Evolutionary conservation across 2,797 vertebrate genomes (phyloP).

Genomic region (Sebastes minor): DNA sequence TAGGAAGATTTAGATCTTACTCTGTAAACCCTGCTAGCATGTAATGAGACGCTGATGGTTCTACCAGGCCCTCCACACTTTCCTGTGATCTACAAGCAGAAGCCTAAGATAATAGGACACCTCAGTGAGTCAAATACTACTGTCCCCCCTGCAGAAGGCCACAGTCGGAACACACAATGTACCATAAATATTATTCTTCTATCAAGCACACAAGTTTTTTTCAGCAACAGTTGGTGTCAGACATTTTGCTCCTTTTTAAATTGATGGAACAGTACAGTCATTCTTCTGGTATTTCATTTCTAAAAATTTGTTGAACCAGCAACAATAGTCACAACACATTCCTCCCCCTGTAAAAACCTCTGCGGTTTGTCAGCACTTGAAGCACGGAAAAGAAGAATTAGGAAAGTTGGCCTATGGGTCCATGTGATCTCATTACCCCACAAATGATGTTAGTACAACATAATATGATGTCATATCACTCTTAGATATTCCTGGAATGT

Average conservation of each 20-base stretch:
- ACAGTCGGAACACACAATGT: not conserved
- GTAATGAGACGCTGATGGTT: conserved; percentile 64
- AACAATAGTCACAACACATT: conserved; percentile 53
- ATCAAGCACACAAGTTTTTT: not conserved
- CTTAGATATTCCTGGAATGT: conserved; percentile 74
- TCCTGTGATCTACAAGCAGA: conserved; percentile 14
- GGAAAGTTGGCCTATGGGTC: conserved; percentile 54
- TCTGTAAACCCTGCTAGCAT: conserved; percentile 40
- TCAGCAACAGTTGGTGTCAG: not conserved
- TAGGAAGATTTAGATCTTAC: conserved; percentile 18
- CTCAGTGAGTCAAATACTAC: not conserved
- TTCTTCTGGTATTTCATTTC: conserved; percentile 48
- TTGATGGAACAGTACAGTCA: conserved; percentile 21
- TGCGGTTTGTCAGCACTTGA: conserved; percentile 56
- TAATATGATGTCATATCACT: conserved; percentile 71
- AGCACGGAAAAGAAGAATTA: conserved; percentile 61
- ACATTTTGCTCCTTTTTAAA: conserved; percentile 1
- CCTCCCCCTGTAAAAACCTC: conserved; percentile 42
- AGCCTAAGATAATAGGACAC: conserved; percentile 8
- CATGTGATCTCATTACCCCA: conserved; percentile 66
- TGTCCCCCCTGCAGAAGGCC: not conserved
- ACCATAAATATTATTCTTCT: not conserved
- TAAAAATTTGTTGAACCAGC: conserved; percentile 54
- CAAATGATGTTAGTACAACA: conserved; percentile 64
- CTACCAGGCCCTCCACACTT: conserved; percentile 45